phyloP scores from a whole-genome alignment of 2,888 invertebrate species.

The Drosophila planitibia region DNA sequence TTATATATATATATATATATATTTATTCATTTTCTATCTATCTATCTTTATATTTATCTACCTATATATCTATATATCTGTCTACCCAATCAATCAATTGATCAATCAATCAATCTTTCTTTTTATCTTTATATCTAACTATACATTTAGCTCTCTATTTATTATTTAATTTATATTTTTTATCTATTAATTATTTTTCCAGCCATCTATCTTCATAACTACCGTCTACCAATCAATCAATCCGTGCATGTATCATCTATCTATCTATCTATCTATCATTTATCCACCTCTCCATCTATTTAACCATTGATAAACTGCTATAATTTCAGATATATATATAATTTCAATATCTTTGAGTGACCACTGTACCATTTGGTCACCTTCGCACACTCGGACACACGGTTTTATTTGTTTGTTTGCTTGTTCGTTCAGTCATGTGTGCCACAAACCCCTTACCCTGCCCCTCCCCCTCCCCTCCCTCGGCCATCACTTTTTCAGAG shows the following conservation, averaged over 20 bases:
- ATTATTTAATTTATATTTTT: neutral
- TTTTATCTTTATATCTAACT: neutral
- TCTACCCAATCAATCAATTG: neutral
- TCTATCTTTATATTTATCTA: no score
- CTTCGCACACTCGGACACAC: conserved; percentile 53
- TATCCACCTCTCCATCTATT: no score
- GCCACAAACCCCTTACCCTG: conserved; percentile 26
- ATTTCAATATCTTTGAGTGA: neutral
- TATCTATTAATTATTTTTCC: neutral
- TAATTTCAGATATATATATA: no score
- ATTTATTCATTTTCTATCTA: no score
- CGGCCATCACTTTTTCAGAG: neutral
- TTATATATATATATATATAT: no score
- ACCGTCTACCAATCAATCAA: rapidly evolving
- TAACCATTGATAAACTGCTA: no score
- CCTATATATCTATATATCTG: neutral
- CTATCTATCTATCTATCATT: no score
- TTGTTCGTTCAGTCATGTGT: conserved; percentile 73
- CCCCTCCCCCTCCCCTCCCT: neutral
- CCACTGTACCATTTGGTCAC: conserved; percentile 69
- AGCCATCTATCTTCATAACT: neutral
- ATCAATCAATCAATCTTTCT: neutral
- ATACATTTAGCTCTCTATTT: rapidly evolving
- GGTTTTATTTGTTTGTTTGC: conserved; percentile 74
- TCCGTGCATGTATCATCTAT: neutral